Percentiles rank a stretch among this genome's conserved stretches.
phyloP scores from a whole-genome alignment of 2,797 vertebrate genomes.

The Ctenopoma multispine region DNA sequence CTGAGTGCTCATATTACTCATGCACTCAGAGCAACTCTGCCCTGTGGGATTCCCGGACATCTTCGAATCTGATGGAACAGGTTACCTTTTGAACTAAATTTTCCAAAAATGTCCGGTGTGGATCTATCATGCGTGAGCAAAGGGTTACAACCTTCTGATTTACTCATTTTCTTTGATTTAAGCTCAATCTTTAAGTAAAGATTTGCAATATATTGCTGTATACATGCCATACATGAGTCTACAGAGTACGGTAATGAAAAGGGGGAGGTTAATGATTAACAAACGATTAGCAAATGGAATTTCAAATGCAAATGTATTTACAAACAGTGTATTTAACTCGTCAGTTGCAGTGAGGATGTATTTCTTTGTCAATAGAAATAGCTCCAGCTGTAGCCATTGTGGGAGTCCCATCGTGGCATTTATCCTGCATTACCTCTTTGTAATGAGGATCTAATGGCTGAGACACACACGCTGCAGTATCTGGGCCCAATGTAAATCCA shows the following conservation, averaged over 20 bases:
- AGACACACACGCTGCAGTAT: not conserved
- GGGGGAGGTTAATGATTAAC: not conserved
- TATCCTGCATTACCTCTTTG: not conserved
- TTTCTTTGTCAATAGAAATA: too few relatives aligned
- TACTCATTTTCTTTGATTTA: too few relatives aligned
- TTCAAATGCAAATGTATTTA: not conserved
- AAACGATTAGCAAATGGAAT: not conserved
- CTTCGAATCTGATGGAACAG: constrained; percentile 5
- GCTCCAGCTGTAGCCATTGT: too few relatives aligned
- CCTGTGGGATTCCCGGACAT: not conserved
- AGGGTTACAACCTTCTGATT: not conserved
- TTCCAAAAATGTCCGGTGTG: too few relatives aligned
- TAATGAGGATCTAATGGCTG: not conserved
- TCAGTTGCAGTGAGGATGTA: too few relatives aligned
- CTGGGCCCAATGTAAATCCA: too few relatives aligned
- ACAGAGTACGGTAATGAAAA: not conserved
- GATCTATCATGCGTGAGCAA: not conserved
- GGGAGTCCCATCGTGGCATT: not conserved
- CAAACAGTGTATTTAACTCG: not conserved
- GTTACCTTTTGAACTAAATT: not conserved
- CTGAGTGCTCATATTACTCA: not conserved
- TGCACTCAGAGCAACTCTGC: not conserved
- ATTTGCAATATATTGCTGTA: not conserved
- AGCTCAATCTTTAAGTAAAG: too few relatives aligned
- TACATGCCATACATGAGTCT: not conserved